Base-by-base conservation (phyloP, 2,888 invertebrate species). In the Orthonevra nobilis region DNA sequence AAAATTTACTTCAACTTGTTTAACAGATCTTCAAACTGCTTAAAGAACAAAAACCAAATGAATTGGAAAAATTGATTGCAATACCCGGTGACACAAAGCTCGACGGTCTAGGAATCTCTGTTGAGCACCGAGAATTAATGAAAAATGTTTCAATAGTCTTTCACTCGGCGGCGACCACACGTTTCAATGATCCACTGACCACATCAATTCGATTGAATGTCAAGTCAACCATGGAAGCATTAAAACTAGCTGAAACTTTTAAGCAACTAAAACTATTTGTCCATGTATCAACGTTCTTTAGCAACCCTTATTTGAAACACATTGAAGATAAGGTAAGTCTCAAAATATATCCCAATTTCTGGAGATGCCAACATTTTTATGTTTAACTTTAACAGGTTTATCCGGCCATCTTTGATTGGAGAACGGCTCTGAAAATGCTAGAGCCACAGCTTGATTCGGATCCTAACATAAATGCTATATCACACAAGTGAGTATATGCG, bases 261-360 rank as follows among this genome's bases (percentile, higher is more conserved):
- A 90, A 89, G 7, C 69, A 86, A 1, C 82, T 86, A 0, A 86
- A 93, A 91, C 91, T 91, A 0, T 88, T 95, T 6, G 89, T 96
- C 5, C 96, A 97, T 86, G 93, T 97, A 0, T 97, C 96, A 0
- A 96, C 97, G 0, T 94, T 96, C 0, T 97, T 95, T 86, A 93
- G 95, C 5, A 96, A 97, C 87, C 94, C 94, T 0, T 94, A 96
- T 83, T 90, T 92, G 52, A 89, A 91, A 3, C 90, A 90, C 0
- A 92, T 96, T 0, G 93, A 94, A 30, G 96, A 97, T 86, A 89
- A 91, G 50, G 89, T 96, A 28, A 10, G 30, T 36, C 2, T 3
- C 26, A n/a, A n/a, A n/a, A n/a, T n/a, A n/a, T n/a, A n/a, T n/a
- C n/a, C n/a, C n/a, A n/a, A n/a, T n/a, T n/a, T n/a, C n/a, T n/a